Evolutionary conservation across 2,797 vertebrate genomes (phyloP).

Genomic region (Tragopan temminckii): DNA sequence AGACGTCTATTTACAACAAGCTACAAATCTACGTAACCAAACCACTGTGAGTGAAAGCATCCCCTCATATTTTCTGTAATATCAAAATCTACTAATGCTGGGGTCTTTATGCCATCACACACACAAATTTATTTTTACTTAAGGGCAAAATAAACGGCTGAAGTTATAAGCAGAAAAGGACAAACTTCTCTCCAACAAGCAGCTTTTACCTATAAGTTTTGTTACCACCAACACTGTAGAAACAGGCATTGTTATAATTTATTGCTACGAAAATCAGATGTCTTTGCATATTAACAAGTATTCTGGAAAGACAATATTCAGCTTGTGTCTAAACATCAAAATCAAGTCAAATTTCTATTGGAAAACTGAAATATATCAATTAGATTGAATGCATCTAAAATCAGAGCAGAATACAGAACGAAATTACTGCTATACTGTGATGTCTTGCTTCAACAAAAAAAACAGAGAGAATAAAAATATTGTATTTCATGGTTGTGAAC

Average conservation of each 20-base stretch:
- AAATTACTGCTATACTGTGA: neutral
- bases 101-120: neutral
- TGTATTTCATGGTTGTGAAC: neutral
- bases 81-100: neutral
- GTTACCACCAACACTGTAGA: constrained; percentile 61
- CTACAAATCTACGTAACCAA: neutral
- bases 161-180: constrained; percentile 27
- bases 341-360: constrained; percentile 23
- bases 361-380: constrained; percentile 51
- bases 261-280: constrained; percentile 63
- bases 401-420: neutral
- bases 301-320: constrained; percentile 51
- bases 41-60: neutral
- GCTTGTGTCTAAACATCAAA: constrained; percentile 50
- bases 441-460: neutral
- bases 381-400: constrained; percentile 34
- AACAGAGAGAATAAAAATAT: neutral
- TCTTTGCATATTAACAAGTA: too few species aligned
- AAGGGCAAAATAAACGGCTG: constrained; percentile 17
- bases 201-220: constrained; percentile 42
- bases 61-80: neutral
- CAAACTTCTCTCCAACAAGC: neutral
- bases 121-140: neutral
- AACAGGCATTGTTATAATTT: constrained; percentile 65
- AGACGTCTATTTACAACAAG: neutral